Conservation (phyloP, 2,888 invertebrate genomes). For the Nudaria mundana region DNA sequence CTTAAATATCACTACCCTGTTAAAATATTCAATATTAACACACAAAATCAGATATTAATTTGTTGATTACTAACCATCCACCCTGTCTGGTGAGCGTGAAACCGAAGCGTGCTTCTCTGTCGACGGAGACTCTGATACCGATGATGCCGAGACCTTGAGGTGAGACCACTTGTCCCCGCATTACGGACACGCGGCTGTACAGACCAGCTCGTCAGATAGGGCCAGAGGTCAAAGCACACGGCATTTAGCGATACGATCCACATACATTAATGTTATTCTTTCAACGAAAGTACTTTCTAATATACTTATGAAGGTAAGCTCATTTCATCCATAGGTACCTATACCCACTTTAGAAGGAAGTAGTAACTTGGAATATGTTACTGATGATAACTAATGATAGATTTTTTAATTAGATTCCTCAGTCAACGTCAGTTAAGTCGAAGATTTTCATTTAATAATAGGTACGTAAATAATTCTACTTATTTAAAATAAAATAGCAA, state of each 20-base stretch:
- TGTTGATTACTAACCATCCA: slow-evolving; percentile 90
- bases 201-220: slow-evolving; percentile 62
- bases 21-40: background rate
- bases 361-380: too few species aligned
- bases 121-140: slow-evolving; percentile 98
- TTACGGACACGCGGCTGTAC: slow-evolving; percentile 98
- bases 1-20: background rate
- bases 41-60: background rate
- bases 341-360: too few species aligned
- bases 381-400: too few species aligned
- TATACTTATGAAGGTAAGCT: background rate
- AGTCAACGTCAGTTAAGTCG: background rate
- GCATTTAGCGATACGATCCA: slow-evolving; percentile 50
- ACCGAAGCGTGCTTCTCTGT: slow-evolving; percentile 95
- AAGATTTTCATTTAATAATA: too few species aligned
- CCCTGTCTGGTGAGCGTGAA: slow-evolving; percentile 96
- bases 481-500: too few species aligned
- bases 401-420: too few species aligned
- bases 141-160: slow-evolving; percentile 97
- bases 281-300: background rate
- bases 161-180: slow-evolving; percentile 97
- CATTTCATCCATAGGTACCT: too few species aligned
- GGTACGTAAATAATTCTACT: too few species aligned
- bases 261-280: slow-evolving; percentile 14
- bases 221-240: slow-evolving; percentile 43